Evolutionary conservation across 1,140 invertebrate genomes (phyloP), one percentile per base, ranked within the genome.

Genomic region (Drosophila cardini): DNA sequence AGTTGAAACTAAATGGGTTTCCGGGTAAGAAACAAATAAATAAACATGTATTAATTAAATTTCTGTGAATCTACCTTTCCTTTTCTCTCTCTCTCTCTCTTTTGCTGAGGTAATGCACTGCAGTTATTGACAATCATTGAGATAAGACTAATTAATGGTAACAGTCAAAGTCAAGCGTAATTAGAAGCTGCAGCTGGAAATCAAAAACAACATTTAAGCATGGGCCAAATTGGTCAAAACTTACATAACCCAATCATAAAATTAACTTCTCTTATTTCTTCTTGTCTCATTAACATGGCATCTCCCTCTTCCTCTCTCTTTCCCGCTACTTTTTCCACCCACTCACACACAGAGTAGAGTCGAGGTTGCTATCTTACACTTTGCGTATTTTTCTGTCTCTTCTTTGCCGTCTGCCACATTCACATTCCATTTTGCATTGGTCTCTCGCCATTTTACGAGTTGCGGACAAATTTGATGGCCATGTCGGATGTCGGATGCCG

Each of bases 381-480:
- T 40, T 32, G 1, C 40, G 1, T 63, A 11, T 43, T n/a, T 43
- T 11, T 34, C 26, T 43, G 30, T 61, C 9, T 13, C 13, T 52
- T 2, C 15, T 11, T 16, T 36, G 38, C n/a, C 30, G 18, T 40
- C 32, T 63, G 68, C 18, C 50, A 72, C 64, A 77, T 84, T 77
- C 57, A 62, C 76, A 84, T 84, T 80, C 73, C 77, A 74, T 80
- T 65, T 78, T 21, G 57, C 56, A 57, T 64, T 74, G 67, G 57
- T n/a, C 43, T 11, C 16, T 50, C 58, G 61, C 62, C 43, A 60
- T 72, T 83, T 85, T 86, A 85, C 74, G 82, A 81, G 78, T 78
- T 86, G 82, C 78, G 78, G 78, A 74, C 82, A 78, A 86, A 85
- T 85, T 84, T 84, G 81, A 86, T 86, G 78, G 65, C 56, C 78